Percentiles rank a stretch among this genome's conserved stretches.
These are phyloP conservation scores for Macrostomum lignano DNA, from an alignment of 1,140 invertebrate genomes.

Conservation along the genomic window DNA sequence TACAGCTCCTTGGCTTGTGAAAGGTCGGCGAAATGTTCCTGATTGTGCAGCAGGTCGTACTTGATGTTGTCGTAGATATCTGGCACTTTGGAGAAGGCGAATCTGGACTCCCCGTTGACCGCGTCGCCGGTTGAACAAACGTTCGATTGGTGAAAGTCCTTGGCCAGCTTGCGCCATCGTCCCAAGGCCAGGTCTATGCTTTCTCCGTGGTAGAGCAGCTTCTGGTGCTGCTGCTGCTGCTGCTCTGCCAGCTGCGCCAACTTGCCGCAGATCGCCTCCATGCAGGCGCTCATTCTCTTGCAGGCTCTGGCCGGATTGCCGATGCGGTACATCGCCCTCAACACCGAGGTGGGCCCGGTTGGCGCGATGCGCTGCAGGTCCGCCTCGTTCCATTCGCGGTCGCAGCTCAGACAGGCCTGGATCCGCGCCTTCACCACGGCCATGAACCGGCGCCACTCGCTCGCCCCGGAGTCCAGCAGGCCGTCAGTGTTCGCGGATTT, in stretches of 20 bases:
- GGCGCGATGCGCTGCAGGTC: slow-evolving; percentile 10
- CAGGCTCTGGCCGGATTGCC: slow-evolving; percentile 83
- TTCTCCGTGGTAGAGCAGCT: slow-evolving; percentile 64
- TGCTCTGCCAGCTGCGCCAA: no score
- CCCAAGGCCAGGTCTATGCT: slow-evolving; percentile 67
- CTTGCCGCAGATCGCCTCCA: no score
- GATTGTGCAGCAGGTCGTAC: slow-evolving; percentile 85
- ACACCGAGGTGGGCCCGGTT: slow-evolving; percentile 32
- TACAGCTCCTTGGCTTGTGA: slow-evolving; percentile 77
- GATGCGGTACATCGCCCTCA: slow-evolving; percentile 62
- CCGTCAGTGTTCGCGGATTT: slow-evolving; percentile 96
- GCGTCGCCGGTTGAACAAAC: no score
- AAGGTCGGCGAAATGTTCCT: slow-evolving; percentile 67
- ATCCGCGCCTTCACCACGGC: slow-evolving; percentile 47
- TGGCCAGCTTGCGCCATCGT: slow-evolving; percentile 89
- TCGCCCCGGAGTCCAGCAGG: slow-evolving; percentile 74
- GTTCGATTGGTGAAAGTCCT: slow-evolving; percentile 76
- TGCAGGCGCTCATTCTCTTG: slow-evolving; percentile 30
- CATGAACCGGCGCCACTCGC: slow-evolving; percentile 74
- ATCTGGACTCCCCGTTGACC: slow-evolving; percentile 75
- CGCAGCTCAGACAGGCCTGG: slow-evolving; percentile 31
- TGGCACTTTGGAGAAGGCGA: slow-evolving; percentile 75
- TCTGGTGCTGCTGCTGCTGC: background rate
- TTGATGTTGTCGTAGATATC: slow-evolving; percentile 99
- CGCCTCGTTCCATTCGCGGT: slow-evolving; percentile 24